These are phyloP conservation scores for Hucho hucho DNA, from an alignment of 2,113 vertebrate species.

Conservation along the genomic window DNA sequence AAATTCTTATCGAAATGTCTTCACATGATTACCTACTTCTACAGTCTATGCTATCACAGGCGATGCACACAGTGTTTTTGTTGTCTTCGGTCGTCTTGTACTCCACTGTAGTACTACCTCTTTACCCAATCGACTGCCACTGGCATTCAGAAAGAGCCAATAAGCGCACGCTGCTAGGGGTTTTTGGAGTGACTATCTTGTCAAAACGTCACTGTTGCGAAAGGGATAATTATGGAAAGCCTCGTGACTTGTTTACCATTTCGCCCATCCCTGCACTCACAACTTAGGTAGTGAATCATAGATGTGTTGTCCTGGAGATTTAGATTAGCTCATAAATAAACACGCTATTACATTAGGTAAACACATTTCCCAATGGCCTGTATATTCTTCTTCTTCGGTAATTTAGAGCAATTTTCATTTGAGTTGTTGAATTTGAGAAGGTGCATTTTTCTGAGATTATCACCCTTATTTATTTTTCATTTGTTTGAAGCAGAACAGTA, in stretches of 20 bases:
- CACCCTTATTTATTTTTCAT: too few relatives aligned
- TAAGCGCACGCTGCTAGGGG: constrained; percentile 38
- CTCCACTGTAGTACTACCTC: constrained; percentile 9
- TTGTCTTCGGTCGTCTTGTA: constrained; percentile 37
- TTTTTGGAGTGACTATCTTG: constrained; percentile 17
- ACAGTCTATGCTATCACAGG: neutral
- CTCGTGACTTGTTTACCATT: constrained; percentile 6
- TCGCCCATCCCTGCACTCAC: neutral
- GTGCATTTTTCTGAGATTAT: too few relatives aligned
- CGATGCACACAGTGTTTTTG: constrained; percentile 21
- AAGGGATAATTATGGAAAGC: constrained; percentile 6
- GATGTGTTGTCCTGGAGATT: too few relatives aligned
- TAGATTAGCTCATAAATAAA: too few relatives aligned
- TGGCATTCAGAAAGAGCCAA: constrained; percentile 30
- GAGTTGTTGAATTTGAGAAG: too few relatives aligned
- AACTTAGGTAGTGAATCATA: too few relatives aligned
- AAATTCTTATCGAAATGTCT: neutral
- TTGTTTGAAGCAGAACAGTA: too few relatives aligned
- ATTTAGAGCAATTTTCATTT: too few relatives aligned
- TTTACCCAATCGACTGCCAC: constrained; percentile 32
- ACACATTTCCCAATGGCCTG: too few relatives aligned
- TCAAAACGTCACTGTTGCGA: constrained; percentile 51
- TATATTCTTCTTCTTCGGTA: too few relatives aligned
- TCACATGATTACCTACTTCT: constrained; percentile 15
- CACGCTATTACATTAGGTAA: too few relatives aligned